Evolutionary conservation across 2,888 invertebrate genomes (phyloP), one percentile per base, ranked within the genome.

Genomic region (Leptinotarsa tumamoca): DNA sequence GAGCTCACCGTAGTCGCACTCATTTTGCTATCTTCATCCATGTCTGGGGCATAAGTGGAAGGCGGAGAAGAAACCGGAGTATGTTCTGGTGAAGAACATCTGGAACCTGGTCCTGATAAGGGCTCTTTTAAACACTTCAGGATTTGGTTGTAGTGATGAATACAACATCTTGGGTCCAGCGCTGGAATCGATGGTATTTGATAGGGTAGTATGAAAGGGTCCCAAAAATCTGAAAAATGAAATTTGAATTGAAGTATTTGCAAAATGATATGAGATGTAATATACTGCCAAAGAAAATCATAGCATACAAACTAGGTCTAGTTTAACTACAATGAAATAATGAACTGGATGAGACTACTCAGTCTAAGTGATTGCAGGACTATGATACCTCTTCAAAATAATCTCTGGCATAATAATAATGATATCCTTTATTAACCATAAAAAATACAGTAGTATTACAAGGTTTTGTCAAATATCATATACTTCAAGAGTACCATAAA

Each of bases 161-260:
- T 81, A 84, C 90, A 91, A 76, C 90, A 89, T 87, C 90, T 91
- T 68, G 92, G 90, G 83, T 92, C 91, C 67, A 92, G 86, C 43
- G 93, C 91, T 73, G 92, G 91, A 83, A 93, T 88, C 14, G 84
- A 91, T 1, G 92, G 93, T 84, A 94, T 91, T 87, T 96, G 95
- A 84, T 95, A 95, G 1, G 96, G 95, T 84, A 96, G 88, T 81
- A 93, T 90, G 84, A 94, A 92, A 18, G 92, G 91, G 83, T 92
- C 91, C 80, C 90, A 89, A 81, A 90, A 91, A 78, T 90, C 91
- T 90, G 89, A 54, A 90, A 90, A 66, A 18, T 43, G 5, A 33
- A 71, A 71, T 15, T 23, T 17, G 0, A 52, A 52, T 52, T 52
- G 33, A 33, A 33, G 33, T 33, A 33, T 33, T 33, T 33, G 33